Evolutionary conservation across 2,888 invertebrate species (phyloP), one percentile per base, ranked within the genome.

Genomic region (Drosophila leonis): DNA sequence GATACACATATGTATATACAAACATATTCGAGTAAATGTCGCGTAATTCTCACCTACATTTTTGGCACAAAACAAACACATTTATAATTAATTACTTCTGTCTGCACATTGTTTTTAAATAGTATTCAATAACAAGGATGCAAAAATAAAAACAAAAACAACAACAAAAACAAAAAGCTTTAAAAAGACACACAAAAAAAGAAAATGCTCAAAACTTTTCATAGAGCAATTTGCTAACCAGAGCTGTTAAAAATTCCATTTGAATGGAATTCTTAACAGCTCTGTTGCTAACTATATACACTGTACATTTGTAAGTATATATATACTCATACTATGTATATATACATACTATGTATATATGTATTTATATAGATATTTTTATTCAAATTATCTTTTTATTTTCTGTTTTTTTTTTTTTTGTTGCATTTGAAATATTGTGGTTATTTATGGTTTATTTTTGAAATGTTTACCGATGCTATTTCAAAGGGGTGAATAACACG

Each of bases 71-170:
- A 41, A 41, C 39, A 48, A 35, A 64, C 20, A 67, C 46, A 70
- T 68, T 62, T 63, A 65, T 77, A 78, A 87, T 81, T 83, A 81
- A 87, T 84, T 75, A 60, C 64, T 68, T 57, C 70, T 75, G 82
- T 88, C 80, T 27, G 61, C 83, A 68, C 69, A 72, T 73, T 56
- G 65, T 67, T 79, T 62, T 65, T 65, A 61, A 63, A 70, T 71
- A 63, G 67, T 78, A 72, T 75, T 78, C 82, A 78, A 78, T 84
- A 81, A 81, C 73, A 87, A 83, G 88, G 78, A 83, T 81, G 65
- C 57, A 65, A 65, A 75, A 59, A 52, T 46, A 69, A 60, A 49
- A 51, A 33, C 10, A 46, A 33, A 61, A 51, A 35, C 18, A 52
- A 68, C 71, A 59, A 52, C 49, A 69, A 56, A 49, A 51, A 35